A percentile compares a stretch with the other conserved stretches of the same genome.
Evolutionary conservation across 2,113 vertebrate genomes (phyloP).

Genomic region (Paramormyrops kingsleyae): DNA sequence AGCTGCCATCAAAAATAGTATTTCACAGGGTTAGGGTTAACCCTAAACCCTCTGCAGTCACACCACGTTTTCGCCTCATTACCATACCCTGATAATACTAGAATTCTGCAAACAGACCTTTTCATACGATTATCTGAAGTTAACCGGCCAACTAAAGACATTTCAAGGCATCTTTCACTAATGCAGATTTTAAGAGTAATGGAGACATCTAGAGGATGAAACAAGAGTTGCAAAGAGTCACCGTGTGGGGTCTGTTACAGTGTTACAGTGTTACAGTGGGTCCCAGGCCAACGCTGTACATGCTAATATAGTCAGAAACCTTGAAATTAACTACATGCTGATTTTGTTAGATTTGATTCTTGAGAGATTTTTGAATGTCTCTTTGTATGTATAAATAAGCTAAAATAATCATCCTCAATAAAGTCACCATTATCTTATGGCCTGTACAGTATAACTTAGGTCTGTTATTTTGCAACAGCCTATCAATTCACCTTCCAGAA

Average conservation of each 20-base stretch:
- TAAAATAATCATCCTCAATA: background rate
- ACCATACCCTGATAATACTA: background rate
- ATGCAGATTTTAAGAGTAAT: background rate
- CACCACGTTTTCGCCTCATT: background rate
- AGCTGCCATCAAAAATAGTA: background rate
- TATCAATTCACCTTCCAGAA: background rate
- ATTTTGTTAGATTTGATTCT: background rate
- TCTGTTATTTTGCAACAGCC: background rate
- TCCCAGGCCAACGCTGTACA: background rate
- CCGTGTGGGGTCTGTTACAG: background rate
- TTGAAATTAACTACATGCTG: background rate
- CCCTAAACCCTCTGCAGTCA: background rate
- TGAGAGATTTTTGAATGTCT: background rate
- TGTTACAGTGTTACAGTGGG: background rate
- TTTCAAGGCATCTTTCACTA: background rate
- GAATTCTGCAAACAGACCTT: background rate
- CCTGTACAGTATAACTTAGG: background rate
- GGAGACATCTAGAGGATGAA: conserved; percentile 14
- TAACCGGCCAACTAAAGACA: background rate
- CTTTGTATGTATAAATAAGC: background rate
- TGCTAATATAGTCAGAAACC: background rate
- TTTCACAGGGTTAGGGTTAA: background rate
- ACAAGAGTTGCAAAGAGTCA: background rate
- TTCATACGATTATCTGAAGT: background rate
- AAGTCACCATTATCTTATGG: background rate